Percentiles rank a stretch among this genome's conserved stretches.
Conservation (phyloP, 2,113 vertebrate species). For the Nannospalax galili region DNA sequence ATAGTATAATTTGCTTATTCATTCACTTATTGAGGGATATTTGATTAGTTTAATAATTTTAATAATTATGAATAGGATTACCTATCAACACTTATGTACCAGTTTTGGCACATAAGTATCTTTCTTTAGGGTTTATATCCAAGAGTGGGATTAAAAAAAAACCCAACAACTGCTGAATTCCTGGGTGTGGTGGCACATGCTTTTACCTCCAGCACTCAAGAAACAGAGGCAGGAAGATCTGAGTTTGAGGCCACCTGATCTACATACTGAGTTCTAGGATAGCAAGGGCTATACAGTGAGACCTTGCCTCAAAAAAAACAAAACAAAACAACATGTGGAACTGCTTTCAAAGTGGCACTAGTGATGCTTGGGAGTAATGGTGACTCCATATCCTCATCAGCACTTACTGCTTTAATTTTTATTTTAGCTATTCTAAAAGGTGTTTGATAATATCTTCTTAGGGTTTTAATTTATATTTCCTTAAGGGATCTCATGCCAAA, state of each 20-base stretch:
- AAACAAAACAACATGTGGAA: too few relatives aligned
- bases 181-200: too few relatives aligned
- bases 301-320: too few relatives aligned
- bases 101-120: neutral
- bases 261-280: too few relatives aligned
- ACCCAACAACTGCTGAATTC: too few relatives aligned
- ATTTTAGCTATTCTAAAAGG: neutral
- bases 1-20: neutral
- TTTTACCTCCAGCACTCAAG: too few relatives aligned
- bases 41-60: neutral
- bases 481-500: neutral
- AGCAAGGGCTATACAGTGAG: too few relatives aligned
- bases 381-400: too few relatives aligned
- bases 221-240: too few relatives aligned
- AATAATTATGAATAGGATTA: neutral
- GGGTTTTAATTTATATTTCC: constrained; percentile 1
- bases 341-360: neutral
- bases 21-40: neutral
- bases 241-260: too few relatives aligned
- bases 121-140: neutral
- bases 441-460: neutral
- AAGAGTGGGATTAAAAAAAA: neutral
- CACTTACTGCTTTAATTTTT: neutral
- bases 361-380: neutral
- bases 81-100: neutral